Evolutionary conservation across 2,113 vertebrate genomes (phyloP).

Genomic region (Cyprichromis sp.): DNA sequence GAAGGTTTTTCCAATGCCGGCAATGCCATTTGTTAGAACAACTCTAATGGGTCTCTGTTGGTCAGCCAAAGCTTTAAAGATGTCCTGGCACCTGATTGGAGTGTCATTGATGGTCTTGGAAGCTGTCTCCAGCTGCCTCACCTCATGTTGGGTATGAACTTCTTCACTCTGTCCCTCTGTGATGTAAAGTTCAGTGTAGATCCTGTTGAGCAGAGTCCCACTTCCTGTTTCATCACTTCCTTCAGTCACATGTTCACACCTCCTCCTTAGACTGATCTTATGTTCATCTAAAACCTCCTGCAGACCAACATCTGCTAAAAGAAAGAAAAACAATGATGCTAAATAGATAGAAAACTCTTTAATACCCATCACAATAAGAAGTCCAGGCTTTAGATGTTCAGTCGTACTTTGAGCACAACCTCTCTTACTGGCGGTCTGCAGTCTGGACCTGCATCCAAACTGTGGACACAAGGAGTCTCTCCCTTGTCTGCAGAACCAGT

Average conservation of each 20-base stretch:
- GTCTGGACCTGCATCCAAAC: not conserved
- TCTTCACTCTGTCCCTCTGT: not conserved
- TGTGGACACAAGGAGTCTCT: not conserved
- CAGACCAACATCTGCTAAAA: not conserved
- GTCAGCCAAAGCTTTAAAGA: not conserved
- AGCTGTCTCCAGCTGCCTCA: not conserved
- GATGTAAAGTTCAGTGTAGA: not conserved
- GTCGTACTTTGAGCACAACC: not conserved
- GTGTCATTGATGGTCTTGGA: not conserved
- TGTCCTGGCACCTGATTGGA: not conserved
- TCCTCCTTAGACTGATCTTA: not conserved
- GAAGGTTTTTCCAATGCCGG: rapidly evolving
- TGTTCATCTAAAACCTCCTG: not conserved
- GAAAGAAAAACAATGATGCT: not conserved
- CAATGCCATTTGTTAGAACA: rapidly evolving
- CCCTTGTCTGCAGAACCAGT: not conserved
- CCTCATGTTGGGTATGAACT: not conserved
- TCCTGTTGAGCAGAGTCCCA: not conserved
- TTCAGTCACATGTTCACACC: not conserved
- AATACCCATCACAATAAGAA: not conserved
- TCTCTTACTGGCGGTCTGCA: not conserved
- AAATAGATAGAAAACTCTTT: not conserved
- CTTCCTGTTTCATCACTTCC: not conserved
- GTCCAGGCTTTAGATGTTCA: not conserved
- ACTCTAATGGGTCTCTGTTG: not conserved